phyloP scores from a whole-genome alignment of 2,888 invertebrate species.

The Heterodera filipjevi region DNA sequence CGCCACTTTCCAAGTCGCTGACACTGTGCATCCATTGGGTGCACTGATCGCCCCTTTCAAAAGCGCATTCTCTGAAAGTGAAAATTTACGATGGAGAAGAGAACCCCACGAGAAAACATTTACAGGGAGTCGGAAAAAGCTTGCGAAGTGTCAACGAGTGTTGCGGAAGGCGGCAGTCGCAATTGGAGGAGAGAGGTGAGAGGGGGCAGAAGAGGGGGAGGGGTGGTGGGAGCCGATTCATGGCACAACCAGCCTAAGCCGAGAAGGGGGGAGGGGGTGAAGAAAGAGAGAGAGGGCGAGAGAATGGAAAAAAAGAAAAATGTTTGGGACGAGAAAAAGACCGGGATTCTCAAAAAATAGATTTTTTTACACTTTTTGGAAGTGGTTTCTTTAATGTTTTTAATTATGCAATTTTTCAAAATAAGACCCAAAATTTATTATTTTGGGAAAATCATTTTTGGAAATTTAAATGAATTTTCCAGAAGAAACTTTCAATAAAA shows the following conservation, averaged over 20 bases:
- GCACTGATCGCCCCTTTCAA: slow-evolving; percentile 57
- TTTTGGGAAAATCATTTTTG: too few species aligned
- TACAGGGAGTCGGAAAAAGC: slow-evolving; percentile 42
- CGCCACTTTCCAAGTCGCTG: slow-evolving; percentile 3
- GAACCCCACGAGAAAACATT: not conserved
- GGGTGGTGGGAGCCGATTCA: slow-evolving; percentile 46
- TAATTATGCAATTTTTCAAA: too few species aligned
- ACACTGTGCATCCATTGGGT: slow-evolving; percentile 53
- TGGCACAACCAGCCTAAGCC: slow-evolving; percentile 42
- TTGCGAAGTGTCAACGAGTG: slow-evolving; percentile 47
- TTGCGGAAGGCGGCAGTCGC: slow-evolving; percentile 13
- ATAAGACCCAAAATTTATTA: too few species aligned
- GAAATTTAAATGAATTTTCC: too few species aligned
- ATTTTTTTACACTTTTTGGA: too few species aligned
- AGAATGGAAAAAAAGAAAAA: not conserved
- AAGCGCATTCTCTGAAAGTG: slow-evolving; percentile 49
- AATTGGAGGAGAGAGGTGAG: slow-evolving; percentile 21
- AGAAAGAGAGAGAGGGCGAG: not conserved
- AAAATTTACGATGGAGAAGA: not conserved
- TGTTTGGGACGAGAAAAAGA: not conserved
- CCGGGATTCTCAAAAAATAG: too few species aligned
- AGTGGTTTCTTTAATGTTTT: too few species aligned
- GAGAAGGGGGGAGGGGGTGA: not conserved
- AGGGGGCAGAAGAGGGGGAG: slow-evolving; percentile 4
- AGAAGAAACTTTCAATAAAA: too few species aligned